These are phyloP conservation scores for Brachionus paranguensis DNA, from an alignment of 1,140 invertebrate genomes.

Conservation along the genomic window DNA sequence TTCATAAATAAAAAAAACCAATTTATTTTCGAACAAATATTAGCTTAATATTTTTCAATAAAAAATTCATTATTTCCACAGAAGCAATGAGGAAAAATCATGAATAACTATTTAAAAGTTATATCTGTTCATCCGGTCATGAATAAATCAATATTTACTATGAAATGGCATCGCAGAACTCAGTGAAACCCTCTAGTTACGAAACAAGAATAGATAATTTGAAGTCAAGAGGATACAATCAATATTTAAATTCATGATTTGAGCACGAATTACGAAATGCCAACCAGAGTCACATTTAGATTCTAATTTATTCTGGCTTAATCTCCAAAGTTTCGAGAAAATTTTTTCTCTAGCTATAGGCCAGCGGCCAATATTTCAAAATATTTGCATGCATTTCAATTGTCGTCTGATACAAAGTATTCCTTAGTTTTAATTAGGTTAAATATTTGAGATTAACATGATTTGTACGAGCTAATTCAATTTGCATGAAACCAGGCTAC, in stretches of 20 bases:
- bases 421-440: neutral
- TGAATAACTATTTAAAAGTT: neutral
- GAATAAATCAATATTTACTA: neutral
- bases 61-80: neutral
- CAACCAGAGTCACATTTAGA: neutral
- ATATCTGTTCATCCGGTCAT: neutral
- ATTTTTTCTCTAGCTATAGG: neutral
- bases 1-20: neutral
- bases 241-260: neutral
- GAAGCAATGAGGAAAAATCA: neutral
- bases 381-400: neutral
- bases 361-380: neutral
- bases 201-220: neutral
- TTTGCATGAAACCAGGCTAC: neutral
- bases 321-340: neutral
- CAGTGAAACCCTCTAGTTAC: neutral
- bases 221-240: neutral
- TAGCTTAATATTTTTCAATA: neutral
- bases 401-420: neutral
- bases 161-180: neutral
- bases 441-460: conserved; percentile 1
- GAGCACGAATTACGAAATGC: neutral
- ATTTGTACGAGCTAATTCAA: neutral
- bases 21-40: neutral
- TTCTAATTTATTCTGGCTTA: neutral